Base-by-base conservation (phyloP, 2,113 vertebrate genomes). In the Chinchilla lanigera region DNA sequence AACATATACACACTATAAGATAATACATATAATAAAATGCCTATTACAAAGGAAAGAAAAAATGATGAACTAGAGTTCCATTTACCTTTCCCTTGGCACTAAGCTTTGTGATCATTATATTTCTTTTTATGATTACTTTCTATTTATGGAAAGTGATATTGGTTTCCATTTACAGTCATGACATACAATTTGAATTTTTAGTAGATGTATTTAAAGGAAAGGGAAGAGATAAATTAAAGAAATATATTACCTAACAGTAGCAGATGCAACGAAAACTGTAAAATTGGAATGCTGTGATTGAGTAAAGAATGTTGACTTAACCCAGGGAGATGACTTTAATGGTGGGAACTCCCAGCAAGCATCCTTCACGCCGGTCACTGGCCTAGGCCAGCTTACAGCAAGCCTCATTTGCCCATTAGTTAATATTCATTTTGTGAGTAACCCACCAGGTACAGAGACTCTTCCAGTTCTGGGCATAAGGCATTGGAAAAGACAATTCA, bases 221-320 rank as follows among this genome's bases (percentile, higher is more conserved):
- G 47, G 9, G 47, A 50, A n/a, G 56, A 87, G 28, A 24, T 73
- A 12, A 97, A 82, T 81, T 88, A 95, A 87, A 92, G 54, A 56
- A 47, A 47, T 73, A 30, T 35, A 63, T 14, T 75, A 26, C 16
- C 0, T 65, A 52, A 85, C 33, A 81, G 12, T 20, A 94, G 47
- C 58, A 87, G 16, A 41, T 56, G 12, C 4, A 35, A 67, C 12
- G 35, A 93, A 97, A 52, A n/a, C 61, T 80, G 1, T 69, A 12
- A 4, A 26, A 52, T 5, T 52, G 8, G 26, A 11, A 33, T 17
- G 6, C 33, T 33, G 2, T 78, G 88, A 41, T 1, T 61, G 44
- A 65, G 1, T 16, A 5, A 78, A 67, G 65, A 50, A 73, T 16
- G 13, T 11, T 89, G 78, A 65, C 5, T 71, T 83, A 80, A 61